Evolutionary conservation across 2,888 invertebrate species (phyloP).

Genomic region (Lasioglossum malachurum): DNA sequence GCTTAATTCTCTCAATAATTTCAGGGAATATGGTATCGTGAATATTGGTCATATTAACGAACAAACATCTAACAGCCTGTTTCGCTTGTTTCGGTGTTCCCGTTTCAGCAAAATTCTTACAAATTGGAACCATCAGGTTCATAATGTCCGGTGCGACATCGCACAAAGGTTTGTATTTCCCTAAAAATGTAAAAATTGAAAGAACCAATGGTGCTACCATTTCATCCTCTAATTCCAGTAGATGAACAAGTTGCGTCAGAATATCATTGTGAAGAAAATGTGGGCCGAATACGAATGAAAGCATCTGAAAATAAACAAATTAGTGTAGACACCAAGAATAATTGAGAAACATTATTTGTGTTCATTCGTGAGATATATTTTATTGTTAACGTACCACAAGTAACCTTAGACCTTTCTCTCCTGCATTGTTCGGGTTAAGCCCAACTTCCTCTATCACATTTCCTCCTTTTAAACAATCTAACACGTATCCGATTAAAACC

Average conservation of each 20-base stretch:
- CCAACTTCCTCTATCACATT: constrained; percentile 91
- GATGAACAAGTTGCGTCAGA: constrained; percentile 90
- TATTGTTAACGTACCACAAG: constrained; percentile 88
- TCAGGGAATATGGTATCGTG: constrained; percentile 93
- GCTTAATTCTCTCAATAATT: constrained; percentile 92
- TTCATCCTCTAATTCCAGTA: constrained; percentile 93
- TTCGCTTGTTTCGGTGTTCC: constrained; percentile 98
- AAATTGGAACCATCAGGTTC: constrained; percentile 93
- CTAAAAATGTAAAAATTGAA: constrained; percentile 94
- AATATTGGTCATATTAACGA: constrained; percentile 90
- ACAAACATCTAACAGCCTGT: constrained; percentile 97
- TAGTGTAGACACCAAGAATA: not conserved
- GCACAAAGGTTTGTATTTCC: constrained; percentile 93
- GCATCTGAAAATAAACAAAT: constrained; percentile 86
- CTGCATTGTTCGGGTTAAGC: constrained; percentile 92
- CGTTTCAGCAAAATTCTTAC: constrained; percentile 94
- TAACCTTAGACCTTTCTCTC: constrained; percentile 95
- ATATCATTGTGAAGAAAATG: constrained; percentile 96
- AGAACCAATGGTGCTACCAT: constrained; percentile 92
- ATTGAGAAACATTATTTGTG: not conserved
- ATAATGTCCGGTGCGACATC: constrained; percentile 92
- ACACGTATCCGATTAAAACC: constrained; percentile 86
- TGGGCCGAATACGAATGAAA: constrained; percentile 96
- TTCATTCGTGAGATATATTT: not conserved
- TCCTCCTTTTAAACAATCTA: constrained; percentile 90